A percentile compares a stretch with the other conserved stretches of the same genome.
phyloP scores from a whole-genome alignment of 2,113 vertebrate genomes.

The Andinoacara biseriatus region DNA sequence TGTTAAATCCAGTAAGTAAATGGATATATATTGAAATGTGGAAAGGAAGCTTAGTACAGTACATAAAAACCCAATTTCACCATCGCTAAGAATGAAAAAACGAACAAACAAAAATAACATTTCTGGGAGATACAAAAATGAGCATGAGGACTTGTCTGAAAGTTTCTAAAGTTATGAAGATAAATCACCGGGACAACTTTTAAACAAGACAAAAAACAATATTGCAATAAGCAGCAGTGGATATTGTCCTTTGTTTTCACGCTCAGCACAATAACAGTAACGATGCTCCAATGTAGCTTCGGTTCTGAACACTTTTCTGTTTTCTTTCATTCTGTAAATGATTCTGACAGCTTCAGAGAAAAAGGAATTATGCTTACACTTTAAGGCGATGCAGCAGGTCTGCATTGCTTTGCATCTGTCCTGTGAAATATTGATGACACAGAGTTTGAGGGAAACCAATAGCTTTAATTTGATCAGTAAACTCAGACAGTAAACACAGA shows the following conservation, averaged over 20 bases:
- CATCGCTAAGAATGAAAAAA: not conserved
- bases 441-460: conserved; percentile 56
- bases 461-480: conserved; percentile 57
- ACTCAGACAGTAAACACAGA: conserved; percentile 57
- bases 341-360: conserved; percentile 24
- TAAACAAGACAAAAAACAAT: conserved; percentile 13
- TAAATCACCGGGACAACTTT: not conserved
- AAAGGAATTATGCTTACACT: conserved; percentile 12
- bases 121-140: not conserved
- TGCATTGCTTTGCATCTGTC: conserved; percentile 54
- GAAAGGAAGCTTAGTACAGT: not conserved
- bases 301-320: not conserved
- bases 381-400: conserved; percentile 31
- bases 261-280: conserved; percentile 8
- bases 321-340: conserved; percentile 13
- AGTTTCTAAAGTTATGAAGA: conserved; percentile 20
- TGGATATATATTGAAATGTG: conserved; percentile 46
- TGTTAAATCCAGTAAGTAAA: conserved; percentile 54
- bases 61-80: conserved; percentile 7
- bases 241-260: not conserved
- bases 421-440: conserved; percentile 62
- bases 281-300: not conserved
- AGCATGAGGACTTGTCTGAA: not conserved
- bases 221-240: not conserved
- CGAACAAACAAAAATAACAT: not conserved